phyloP scores from a whole-genome alignment of 2,113 vertebrate species.

The Notothenia rossii region DNA sequence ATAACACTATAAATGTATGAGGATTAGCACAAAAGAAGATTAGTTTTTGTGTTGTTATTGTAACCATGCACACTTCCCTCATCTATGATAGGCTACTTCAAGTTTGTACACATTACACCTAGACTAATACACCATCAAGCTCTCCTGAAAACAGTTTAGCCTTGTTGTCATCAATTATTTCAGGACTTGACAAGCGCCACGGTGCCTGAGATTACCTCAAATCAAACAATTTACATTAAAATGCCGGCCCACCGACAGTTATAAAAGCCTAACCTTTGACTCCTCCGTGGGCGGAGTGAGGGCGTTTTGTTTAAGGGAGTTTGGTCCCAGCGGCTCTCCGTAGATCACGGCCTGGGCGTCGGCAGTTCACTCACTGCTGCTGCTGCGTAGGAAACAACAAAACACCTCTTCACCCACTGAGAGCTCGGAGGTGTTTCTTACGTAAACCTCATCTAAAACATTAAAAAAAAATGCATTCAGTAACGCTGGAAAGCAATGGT shows the following conservation, averaged over 20 bases:
- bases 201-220: not conserved
- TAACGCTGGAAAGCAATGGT: constrained; percentile 69
- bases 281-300: constrained; percentile 27
- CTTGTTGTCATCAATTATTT: not conserved
- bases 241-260: not conserved
- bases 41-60: not conserved
- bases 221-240: not conserved
- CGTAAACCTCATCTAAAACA: constrained; percentile 43
- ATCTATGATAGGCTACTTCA: not conserved
- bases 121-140: not conserved
- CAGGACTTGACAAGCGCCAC: not conserved
- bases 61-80: not conserved
- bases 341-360: constrained; percentile 64
- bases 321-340: constrained; percentile 50
- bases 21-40: not conserved
- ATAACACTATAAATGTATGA: not conserved
- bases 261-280: constrained; percentile 1
- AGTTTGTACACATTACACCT: not conserved
- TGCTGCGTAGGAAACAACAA: constrained; percentile 52
- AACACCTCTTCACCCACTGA: not conserved
- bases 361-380: not conserved
- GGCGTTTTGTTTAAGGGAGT: not conserved
- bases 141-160: not conserved
- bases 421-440: constrained; percentile 39
- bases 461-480: constrained; percentile 76